These are phyloP conservation scores for Archocentrus centrarchus DNA, from an alignment of 2,113 vertebrate genomes.

Conservation along the genomic window DNA sequence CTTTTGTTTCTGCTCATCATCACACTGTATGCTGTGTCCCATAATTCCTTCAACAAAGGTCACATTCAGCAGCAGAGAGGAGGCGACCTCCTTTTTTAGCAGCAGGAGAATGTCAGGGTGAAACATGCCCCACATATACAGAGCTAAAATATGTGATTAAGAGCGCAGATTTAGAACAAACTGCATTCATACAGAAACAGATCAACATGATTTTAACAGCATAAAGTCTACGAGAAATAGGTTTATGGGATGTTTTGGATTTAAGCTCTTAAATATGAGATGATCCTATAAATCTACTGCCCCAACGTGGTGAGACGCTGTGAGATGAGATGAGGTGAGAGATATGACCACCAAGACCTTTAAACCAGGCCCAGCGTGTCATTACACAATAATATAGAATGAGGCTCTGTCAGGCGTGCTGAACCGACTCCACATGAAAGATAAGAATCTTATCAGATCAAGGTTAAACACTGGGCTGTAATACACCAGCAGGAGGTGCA, in stretches of 20 bases:
- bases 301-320: not conserved
- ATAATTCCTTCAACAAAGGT: constrained; percentile 79
- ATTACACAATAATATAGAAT: constrained; percentile 37
- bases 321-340: constrained; percentile 44
- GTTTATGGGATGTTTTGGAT: constrained; percentile 31
- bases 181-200: not conserved
- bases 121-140: constrained; percentile 56
- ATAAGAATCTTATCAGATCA: constrained; percentile 35
- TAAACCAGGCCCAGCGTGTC: constrained; percentile 18
- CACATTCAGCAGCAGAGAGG: constrained; percentile 67
- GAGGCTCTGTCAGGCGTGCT: constrained; percentile 20
- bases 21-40: constrained; percentile 59
- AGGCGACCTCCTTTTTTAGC: constrained; percentile 73
- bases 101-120: constrained; percentile 47
- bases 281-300: constrained; percentile 22
- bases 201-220: not conserved
- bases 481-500: constrained; percentile 56
- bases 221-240: not conserved
- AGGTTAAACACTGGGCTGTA: not conserved
- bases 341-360: constrained; percentile 11
- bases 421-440: constrained; percentile 25
- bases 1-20: constrained; percentile 76
- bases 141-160: constrained; percentile 47
- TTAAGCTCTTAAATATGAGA: constrained; percentile 24
- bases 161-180: constrained; percentile 52